These are phyloP conservation scores for Rhinichthys osculus DNA, from an alignment of 2,797 vertebrate genomes.

Conservation along the genomic window DNA sequence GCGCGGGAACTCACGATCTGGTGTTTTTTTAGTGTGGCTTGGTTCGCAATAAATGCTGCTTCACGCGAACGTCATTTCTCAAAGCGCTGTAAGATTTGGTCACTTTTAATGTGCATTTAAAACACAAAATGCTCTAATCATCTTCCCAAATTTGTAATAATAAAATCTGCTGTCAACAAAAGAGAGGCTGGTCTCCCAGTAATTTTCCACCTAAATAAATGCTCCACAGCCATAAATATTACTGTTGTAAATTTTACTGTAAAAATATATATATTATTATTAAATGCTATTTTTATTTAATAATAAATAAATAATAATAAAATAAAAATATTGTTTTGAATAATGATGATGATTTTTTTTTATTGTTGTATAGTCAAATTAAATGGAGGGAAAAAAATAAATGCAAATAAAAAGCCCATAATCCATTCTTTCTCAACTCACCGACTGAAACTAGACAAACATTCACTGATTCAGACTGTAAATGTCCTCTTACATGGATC, in stretches of 20 bases:
- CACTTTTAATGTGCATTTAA: background rate
- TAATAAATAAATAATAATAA: too few species aligned
- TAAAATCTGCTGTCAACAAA: background rate
- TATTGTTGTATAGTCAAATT: background rate
- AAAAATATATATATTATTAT: background rate
- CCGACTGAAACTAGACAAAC: background rate
- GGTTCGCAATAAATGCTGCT: background rate
- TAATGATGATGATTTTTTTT: background rate
- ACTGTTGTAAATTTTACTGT: background rate
- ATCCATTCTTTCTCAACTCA: background rate
- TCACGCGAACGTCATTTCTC: background rate
- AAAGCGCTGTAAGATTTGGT: background rate
- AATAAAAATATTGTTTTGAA: too few species aligned
- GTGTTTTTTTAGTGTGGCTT: background rate
- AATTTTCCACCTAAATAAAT: background rate
- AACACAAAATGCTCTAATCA: background rate
- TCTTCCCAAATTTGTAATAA: background rate
- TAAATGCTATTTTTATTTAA: too few species aligned
- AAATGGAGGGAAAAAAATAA: background rate
- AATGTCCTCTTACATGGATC: background rate
- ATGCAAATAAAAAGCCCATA: background rate
- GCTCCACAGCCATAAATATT: background rate
- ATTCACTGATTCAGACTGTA: background rate
- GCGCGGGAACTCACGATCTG: background rate
- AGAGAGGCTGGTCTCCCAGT: background rate